These are phyloP conservation scores for Brachycybe producta DNA, from an alignment of 2,888 invertebrate species.

Conservation along the genomic window DNA sequence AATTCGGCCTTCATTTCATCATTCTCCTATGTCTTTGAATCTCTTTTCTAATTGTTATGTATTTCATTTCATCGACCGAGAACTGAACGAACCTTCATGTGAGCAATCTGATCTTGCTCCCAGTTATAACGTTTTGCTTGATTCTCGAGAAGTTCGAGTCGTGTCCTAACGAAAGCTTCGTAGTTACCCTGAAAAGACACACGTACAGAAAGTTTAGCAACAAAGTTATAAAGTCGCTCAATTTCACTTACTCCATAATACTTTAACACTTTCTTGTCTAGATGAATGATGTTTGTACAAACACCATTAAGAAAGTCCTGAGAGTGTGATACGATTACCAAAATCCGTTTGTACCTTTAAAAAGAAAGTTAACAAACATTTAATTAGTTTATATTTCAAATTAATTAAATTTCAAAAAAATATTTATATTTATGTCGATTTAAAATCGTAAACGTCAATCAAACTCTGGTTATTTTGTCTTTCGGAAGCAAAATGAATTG, in stretches of 20 bases:
- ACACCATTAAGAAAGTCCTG: slow-evolving; percentile 99
- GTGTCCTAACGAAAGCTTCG: slow-evolving; percentile 86
- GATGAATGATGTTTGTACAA: slow-evolving; percentile 78
- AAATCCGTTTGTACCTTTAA: slow-evolving; percentile 76
- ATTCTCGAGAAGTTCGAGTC: slow-evolving; percentile 89
- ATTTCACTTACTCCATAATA: slow-evolving; percentile 64
- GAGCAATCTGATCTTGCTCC: slow-evolving; percentile 98
- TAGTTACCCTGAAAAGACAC: slow-evolving; percentile 59
- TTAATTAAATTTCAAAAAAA: slow-evolving; percentile 22
- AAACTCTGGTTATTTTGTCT: no score
- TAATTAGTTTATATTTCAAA: no score
- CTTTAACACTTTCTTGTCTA: slow-evolving; percentile 82
- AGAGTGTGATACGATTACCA: slow-evolving; percentile 96
- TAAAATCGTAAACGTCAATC: no score
- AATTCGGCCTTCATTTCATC: slow-evolving; percentile 21
- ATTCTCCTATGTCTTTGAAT: no score
- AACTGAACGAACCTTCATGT: slow-evolving; percentile 94
- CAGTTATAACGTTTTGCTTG: slow-evolving; percentile 99
- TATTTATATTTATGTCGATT: no score
- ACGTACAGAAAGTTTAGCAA: not conserved
- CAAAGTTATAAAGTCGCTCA: not conserved
- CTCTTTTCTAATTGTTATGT: no score
- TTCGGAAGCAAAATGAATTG: no score
- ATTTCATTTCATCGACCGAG: no score
- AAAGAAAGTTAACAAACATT: no score